A percentile compares a stretch with the other conserved stretches of the same genome.
phyloP scores from a whole-genome alignment of 2,888 invertebrate genomes.

The Drosophila cyrtoloma region DNA sequence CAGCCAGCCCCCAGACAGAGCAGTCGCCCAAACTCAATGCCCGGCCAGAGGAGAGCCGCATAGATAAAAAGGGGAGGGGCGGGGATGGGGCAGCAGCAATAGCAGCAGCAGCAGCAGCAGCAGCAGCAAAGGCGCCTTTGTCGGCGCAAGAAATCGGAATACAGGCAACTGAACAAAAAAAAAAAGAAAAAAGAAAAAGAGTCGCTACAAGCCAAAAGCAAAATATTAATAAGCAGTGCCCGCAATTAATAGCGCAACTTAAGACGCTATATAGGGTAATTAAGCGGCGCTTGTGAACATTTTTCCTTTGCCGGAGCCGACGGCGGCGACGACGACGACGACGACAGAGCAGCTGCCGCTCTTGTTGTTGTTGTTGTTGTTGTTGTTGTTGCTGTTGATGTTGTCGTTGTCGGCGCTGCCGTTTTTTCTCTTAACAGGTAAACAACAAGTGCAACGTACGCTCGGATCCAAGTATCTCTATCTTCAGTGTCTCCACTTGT shows the following conservation, averaged over 20 bases:
- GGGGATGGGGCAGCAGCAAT: constrained; percentile 5
- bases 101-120: constrained; percentile 11
- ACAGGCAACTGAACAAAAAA: constrained; percentile 17
- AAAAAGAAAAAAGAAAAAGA: constrained; percentile 18
- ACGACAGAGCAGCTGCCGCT: constrained; percentile 35
- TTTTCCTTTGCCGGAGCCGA: constrained; percentile 75
- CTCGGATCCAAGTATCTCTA: constrained; percentile 56
- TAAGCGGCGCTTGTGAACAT: constrained; percentile 81
- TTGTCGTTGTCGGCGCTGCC: constrained; percentile 54
- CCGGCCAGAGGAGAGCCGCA: constrained; percentile 10
- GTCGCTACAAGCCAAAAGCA: constrained; percentile 60
- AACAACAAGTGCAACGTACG: constrained; percentile 79
- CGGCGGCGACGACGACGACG: constrained; percentile 28
- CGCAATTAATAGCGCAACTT: constrained; percentile 82
- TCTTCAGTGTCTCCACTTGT: constrained; percentile 40
- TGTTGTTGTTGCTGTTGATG: constrained; percentile 34
- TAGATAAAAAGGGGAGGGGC: background rate
- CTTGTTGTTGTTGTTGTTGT: constrained; percentile 10
- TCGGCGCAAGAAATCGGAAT: constrained; percentile 66
- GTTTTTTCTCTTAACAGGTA: constrained; percentile 67
- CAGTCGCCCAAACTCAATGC: constrained; percentile 36
- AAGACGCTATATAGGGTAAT: constrained; percentile 82
- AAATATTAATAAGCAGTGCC: constrained; percentile 81
- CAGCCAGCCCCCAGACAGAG: constrained; percentile 73
- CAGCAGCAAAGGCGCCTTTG: constrained; percentile 62